These are phyloP conservation scores for Himalopsyche phryganea DNA, from an alignment of 1,140 invertebrate species.

Conservation along the genomic window DNA sequence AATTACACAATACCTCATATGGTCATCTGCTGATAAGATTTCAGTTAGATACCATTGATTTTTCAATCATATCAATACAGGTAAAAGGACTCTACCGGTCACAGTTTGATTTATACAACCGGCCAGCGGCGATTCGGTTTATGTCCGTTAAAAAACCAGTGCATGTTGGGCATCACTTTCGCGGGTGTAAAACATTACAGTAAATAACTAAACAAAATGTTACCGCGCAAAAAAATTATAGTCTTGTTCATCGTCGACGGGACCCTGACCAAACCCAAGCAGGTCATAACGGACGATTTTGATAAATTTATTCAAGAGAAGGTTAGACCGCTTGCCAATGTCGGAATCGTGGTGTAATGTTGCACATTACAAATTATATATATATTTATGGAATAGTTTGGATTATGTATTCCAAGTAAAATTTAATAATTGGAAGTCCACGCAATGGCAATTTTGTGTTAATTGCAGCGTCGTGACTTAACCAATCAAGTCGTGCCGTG, in stretches of 20 bases:
- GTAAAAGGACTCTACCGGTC: slow-evolving; percentile 11
- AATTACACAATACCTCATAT: too few relatives aligned
- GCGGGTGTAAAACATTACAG: slow-evolving; percentile 5
- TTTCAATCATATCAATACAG: too few relatives aligned
- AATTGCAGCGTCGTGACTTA: too few relatives aligned
- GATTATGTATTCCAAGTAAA: too few relatives aligned
- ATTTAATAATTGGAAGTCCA: too few relatives aligned
- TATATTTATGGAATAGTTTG: too few relatives aligned
- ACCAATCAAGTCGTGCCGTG: too few relatives aligned
- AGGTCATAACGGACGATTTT: slow-evolving; percentile 71
- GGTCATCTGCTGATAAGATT: too few relatives aligned
- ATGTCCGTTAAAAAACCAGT: background rate
- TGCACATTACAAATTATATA: too few relatives aligned
- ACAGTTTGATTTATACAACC: slow-evolving; percentile 4
- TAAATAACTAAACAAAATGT: slow-evolving; percentile 11
- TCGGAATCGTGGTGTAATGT: slow-evolving; percentile 94
- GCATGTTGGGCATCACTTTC: slow-evolving; percentile 11
- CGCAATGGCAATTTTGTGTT: too few relatives aligned
- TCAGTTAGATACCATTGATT: too few relatives aligned
- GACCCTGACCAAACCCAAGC: slow-evolving; percentile 83
- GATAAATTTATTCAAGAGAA: slow-evolving; percentile 74
- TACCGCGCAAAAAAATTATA: slow-evolving; percentile 51
- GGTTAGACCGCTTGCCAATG: slow-evolving; percentile 64
- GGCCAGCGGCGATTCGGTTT: too few relatives aligned
- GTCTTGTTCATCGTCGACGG: slow-evolving; percentile 97